A percentile compares a stretch with the other conserved stretches of the same genome.
These are phyloP conservation scores for Acipenser transmontanus DNA, from an alignment of 2,797 vertebrate genomes.

Conservation along the genomic window DNA sequence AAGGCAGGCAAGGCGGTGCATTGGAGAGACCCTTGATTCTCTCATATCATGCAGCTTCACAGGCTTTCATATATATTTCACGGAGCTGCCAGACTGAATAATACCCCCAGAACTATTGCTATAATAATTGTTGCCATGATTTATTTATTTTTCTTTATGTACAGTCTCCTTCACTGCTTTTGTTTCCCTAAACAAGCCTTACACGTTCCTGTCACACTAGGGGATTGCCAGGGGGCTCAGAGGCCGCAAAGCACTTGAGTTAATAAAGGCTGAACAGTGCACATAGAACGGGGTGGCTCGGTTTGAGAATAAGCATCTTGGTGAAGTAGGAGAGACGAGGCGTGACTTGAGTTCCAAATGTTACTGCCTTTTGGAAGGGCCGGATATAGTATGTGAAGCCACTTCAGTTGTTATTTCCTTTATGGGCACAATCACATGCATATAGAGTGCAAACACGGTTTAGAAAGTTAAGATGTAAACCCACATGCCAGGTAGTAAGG, in stretches of 20 bases:
- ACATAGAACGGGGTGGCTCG: slow-evolving; percentile 71
- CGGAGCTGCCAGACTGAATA: slow-evolving; percentile 80
- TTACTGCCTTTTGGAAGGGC: slow-evolving; percentile 1
- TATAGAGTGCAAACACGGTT: slow-evolving; percentile 50
- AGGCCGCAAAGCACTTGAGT: slow-evolving; percentile 84
- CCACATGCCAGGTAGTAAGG: slow-evolving; percentile 21
- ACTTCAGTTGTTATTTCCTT: background rate
- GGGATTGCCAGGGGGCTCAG: slow-evolving; percentile 67
- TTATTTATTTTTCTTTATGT: slow-evolving; percentile 66
- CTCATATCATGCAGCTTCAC: slow-evolving; percentile 76
- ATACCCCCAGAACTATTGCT: slow-evolving; percentile 81
- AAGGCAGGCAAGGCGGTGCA: slow-evolving; percentile 80
- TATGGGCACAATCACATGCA: background rate
- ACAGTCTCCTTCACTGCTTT: slow-evolving; percentile 78
- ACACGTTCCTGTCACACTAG: slow-evolving; percentile 62
- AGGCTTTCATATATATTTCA: slow-evolving; percentile 73
- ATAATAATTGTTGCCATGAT: slow-evolving; percentile 63
- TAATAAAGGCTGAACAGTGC: slow-evolving; percentile 69
- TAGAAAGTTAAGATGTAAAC: slow-evolving; percentile 10
- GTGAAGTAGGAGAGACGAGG: slow-evolving; percentile 73
- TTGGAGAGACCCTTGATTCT: slow-evolving; percentile 81
- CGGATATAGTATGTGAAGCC: background rate
- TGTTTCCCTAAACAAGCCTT: slow-evolving; percentile 70
- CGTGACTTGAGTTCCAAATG: slow-evolving; percentile 74
- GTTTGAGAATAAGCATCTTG: slow-evolving; percentile 58